These are phyloP conservation scores for Guaruba guarouba DNA, from an alignment of 2,113 vertebrate species.

Conservation along the genomic window DNA sequence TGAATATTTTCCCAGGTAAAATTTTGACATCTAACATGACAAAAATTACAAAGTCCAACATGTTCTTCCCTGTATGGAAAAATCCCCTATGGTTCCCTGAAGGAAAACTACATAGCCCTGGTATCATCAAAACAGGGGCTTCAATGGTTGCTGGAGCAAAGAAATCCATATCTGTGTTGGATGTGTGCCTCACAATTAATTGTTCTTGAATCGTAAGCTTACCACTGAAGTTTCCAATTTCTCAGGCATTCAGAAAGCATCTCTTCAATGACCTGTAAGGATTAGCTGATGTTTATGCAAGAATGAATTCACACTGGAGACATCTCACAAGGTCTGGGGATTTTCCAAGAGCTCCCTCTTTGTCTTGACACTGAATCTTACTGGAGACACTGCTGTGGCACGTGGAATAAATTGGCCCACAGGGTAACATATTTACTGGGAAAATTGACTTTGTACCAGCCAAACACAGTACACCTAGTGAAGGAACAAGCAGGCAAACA, in stretches of 20 bases:
- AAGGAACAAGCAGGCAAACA: neutral
- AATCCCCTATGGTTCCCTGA: neutral
- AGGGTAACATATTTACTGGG: neutral
- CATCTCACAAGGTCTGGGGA: neutral
- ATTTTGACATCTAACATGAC: neutral
- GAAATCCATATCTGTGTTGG: neutral
- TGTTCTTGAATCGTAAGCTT: neutral
- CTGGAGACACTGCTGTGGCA: neutral
- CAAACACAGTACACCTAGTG: neutral
- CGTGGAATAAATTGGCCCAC: neutral
- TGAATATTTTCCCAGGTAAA: neutral
- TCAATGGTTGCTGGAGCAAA: neutral
- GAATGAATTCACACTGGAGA: neutral
- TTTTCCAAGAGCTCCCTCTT: neutral
- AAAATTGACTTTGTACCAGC: neutral
- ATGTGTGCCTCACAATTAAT: neutral
- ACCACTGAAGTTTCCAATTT: neutral
- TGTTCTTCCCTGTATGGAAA: neutral
- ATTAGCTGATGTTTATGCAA: neutral
- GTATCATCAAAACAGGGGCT: neutral
- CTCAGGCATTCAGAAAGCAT: neutral
- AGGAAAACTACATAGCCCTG: neutral
- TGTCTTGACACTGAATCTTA: neutral
- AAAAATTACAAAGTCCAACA: neutral
- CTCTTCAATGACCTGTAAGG: neutral